Percentiles rank a stretch among this genome's conserved stretches.
These are phyloP conservation scores for Hippopotamus amphibius DNA, from an alignment of 2,113 vertebrate species.

Conservation along the genomic window DNA sequence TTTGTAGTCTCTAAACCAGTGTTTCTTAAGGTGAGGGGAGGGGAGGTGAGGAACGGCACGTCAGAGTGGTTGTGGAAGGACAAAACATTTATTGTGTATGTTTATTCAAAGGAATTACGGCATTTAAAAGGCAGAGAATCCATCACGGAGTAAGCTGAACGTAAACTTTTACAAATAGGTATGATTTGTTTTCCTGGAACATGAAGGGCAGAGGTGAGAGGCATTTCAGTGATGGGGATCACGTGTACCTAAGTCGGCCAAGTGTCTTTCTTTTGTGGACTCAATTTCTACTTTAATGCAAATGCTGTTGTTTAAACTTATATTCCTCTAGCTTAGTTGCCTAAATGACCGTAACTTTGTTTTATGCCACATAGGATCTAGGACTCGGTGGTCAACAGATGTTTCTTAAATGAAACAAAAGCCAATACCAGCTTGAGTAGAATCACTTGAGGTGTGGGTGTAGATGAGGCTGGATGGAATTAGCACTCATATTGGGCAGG, in stretches of 20 bases:
- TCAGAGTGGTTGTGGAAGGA: not conserved
- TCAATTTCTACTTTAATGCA: not conserved
- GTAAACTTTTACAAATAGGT: not conserved
- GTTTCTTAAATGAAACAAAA: conserved; percentile 25
- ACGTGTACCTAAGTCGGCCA: rapidly evolving
- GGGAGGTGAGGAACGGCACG: not conserved
- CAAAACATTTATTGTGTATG: not conserved
- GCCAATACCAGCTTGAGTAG: not conserved
- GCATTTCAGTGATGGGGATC: not conserved
- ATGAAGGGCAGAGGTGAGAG: not conserved
- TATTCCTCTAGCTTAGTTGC: not conserved
- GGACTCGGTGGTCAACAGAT: not conserved
- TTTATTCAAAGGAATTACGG: not conserved
- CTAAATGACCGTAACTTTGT: not conserved
- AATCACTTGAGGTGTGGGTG: not conserved
- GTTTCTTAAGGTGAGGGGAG: not conserved
- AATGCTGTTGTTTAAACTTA: conserved; percentile 47
- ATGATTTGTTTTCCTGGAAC: not conserved
- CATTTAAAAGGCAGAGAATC: not conserved
- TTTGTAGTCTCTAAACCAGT: not conserved
- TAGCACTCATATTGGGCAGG: not conserved
- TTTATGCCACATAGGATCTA: not conserved
- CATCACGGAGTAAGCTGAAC: not conserved
- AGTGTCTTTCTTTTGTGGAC: not conserved
- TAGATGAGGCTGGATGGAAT: not conserved